Evolutionary conservation across 2,888 invertebrate genomes (phyloP), one percentile per base, ranked within the genome.

Genomic region (Drosophila macrothrix): DNA sequence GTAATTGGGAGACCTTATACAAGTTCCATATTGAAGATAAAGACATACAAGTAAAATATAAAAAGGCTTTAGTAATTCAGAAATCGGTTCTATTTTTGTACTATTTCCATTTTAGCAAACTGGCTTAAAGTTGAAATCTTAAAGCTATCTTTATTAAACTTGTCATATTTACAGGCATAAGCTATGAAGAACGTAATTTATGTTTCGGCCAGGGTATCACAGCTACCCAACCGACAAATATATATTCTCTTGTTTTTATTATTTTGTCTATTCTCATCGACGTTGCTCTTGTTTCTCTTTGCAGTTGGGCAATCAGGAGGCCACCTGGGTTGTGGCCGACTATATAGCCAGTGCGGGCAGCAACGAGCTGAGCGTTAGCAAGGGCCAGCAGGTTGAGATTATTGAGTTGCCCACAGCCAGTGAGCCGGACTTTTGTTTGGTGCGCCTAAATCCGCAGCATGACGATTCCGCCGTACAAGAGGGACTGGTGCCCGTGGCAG

Each of bases 311-410:
- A 96, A 96, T 67, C 95, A 96, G 77, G 98, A 98, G 93, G 96
- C 97, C 95, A 97, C 97, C 72, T 97, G 97, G 97, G 97, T 98
- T 87, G 95, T 98, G 67, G 96, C 96, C 78, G 98, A 98, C 93
- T 97, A 97, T 93, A 94, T 94, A 33, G 96, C 97, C n/a, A 94
- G 96, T 25, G 94, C 95, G 16, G 96, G 96, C 80, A 94, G 96
- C 55, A 96, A 96, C 66, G 98, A 98, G 93, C 93, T 98, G 86
- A 96, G 96, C 63, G 98, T 99, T 53, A 94, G 95, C 77, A 97
- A 98, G 93, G 98, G 98, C 31, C 98, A 98, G 94, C 98, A 98
- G 94, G 98, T 98, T 76, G 98, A 98, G 93, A 96, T 98, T 78
- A 94, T 98, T 80, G 98, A 98, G 92, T 82, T 89, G 73, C 94